phyloP scores from a whole-genome alignment of 2,113 vertebrate genomes.

The Malaclemys terrapin region DNA sequence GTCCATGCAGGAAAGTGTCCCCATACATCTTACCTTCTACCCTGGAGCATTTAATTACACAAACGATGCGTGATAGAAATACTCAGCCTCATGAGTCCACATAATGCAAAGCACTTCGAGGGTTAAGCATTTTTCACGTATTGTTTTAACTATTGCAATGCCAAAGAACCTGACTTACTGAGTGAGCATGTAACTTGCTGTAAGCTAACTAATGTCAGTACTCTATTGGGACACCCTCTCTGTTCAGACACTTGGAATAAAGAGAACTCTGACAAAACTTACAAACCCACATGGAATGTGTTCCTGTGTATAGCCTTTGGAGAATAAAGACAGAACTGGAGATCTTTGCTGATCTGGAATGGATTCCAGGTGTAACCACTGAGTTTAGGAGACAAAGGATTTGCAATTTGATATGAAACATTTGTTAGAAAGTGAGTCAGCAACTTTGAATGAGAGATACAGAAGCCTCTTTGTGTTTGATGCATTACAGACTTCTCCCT shows the following conservation, averaged over 20 bases:
- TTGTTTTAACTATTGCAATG: not conserved
- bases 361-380: not conserved
- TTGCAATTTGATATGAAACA: not conserved
- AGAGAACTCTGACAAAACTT: not conserved
- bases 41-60: not conserved
- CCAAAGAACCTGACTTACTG: not conserved
- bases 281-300: not conserved
- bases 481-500: fast-evolving
- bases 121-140: not conserved
- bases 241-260: not conserved
- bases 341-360: not conserved
- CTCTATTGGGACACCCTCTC: not conserved
- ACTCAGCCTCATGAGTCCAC: not conserved
- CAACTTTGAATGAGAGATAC: not conserved
- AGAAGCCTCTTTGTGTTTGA: not conserved
- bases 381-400: not conserved
- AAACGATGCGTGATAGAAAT: not conserved
- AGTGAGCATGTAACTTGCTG: not conserved
- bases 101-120: not conserved
- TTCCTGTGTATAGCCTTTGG: not conserved
- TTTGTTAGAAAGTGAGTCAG: not conserved
- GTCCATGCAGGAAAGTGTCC: not conserved
- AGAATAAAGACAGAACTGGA: not conserved
- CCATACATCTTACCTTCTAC: not conserved
- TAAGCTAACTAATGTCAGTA: not conserved